phyloP scores from a whole-genome alignment of 2,113 vertebrate species.

The Rissa tridactyla region DNA sequence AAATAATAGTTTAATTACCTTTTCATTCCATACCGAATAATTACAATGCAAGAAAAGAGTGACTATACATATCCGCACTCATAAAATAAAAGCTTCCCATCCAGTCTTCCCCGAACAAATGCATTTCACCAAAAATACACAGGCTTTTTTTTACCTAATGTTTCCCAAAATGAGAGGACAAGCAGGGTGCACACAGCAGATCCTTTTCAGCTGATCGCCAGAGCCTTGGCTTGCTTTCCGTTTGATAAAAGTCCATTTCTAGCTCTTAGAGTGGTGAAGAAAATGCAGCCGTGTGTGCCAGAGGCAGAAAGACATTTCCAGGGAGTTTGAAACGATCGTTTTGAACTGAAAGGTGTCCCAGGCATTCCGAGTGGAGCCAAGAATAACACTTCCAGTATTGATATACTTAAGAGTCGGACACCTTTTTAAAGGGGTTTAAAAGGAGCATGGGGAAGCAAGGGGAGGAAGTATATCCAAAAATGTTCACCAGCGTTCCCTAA shows the following conservation, averaged over 20 bases:
- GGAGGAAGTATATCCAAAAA: not conserved
- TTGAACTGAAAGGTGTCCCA: not conserved
- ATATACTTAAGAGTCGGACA: not conserved
- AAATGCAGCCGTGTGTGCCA: not conserved
- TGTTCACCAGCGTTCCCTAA: not conserved
- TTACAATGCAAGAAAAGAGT: not conserved
- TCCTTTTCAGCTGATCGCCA: not conserved
- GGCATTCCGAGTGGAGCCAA: not conserved
- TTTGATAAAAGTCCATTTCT: not conserved
- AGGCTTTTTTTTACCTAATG: not conserved
- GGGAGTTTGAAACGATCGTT: not conserved
- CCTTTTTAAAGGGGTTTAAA: not conserved
- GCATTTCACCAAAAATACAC: not conserved
- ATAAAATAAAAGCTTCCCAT: not conserved
- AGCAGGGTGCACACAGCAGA: not conserved
- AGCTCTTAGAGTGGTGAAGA: not conserved
- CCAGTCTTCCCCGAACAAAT: not conserved
- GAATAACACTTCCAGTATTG: not conserved
- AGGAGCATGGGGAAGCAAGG: not conserved
- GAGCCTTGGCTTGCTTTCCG: not conserved
- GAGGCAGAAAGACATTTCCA: not conserved
- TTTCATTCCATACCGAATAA: not conserved
- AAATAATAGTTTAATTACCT: constrained; percentile 9
- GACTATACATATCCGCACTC: not conserved
- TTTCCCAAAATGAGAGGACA: constrained; percentile 3